Base-by-base conservation (phyloP, 2,888 invertebrate genomes). In the Catocala nupta region DNA sequence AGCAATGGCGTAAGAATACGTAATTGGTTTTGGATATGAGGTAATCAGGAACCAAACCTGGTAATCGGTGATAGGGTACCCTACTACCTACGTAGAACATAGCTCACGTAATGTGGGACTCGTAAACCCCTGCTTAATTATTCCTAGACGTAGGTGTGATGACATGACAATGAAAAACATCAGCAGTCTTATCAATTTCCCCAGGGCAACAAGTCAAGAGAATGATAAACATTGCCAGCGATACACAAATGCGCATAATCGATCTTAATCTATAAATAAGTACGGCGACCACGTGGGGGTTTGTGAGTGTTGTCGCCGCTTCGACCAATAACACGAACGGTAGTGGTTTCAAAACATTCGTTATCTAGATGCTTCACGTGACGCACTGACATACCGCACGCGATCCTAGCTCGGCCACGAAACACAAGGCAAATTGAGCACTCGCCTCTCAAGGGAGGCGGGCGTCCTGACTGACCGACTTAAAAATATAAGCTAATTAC, bases 201-300 rank as follows among this genome's bases (percentile, higher is more conserved):
- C 47, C 42, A 62, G 34, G 42, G 36, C 55, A 65, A 55, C n/a
- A 54, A 50, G 50, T 48, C 8, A 36, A 8, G 45, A 55, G 45
- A 48, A 8, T 44, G 75, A 72, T 67, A 74, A 64, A 59, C 58
- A 61, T 47, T 57, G 47, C 10, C 25, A 53, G 44, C 39, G 25
- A 25, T 33, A 25, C 57, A 61, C 55, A 53, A 70, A 68, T 66
- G 62, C 63, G 59, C 47, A 52, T 63, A 55, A 65, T 70, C 58
- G 48, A 63, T 75, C 65, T 70, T 25, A 61, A 72, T 71, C 68
- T 70, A 68, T 64, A 63, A 70, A 66, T 67, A 73, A 71, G 61
- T 44, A 45, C 10, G 9, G 49, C 36, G 52, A 12, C 63, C 66
- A 75, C 75, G 66, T 71, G 65, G 65, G 53, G n/a, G 36, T 25